phyloP scores from a whole-genome alignment of 2,797 vertebrate genomes.

The Sebastes matsubarae region DNA sequence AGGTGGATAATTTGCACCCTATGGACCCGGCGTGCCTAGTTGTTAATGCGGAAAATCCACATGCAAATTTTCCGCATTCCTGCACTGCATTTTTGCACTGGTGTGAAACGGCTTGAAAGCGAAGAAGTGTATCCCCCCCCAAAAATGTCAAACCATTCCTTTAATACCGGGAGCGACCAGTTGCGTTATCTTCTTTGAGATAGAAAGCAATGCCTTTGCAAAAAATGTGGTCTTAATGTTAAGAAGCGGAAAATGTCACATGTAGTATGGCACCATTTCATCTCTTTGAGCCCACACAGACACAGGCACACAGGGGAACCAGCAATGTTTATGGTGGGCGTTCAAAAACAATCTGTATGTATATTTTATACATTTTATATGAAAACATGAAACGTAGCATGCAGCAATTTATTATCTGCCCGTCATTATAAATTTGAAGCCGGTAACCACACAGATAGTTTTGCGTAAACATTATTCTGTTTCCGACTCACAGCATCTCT shows the following conservation, averaged over 20 bases:
- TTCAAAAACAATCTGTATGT: background rate
- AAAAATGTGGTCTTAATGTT: background rate
- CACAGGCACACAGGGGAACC: background rate
- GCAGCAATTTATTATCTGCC: background rate
- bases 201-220: background rate
- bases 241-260: background rate
- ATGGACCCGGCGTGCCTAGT: no score
- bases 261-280: background rate
- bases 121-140: background rate
- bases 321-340: background rate
- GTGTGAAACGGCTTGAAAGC: background rate
- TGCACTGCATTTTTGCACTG: no score
- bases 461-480: background rate
- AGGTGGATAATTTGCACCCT: no score
- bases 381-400: background rate
- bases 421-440: background rate
- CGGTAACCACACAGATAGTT: background rate
- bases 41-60: no score
- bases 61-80: no score
- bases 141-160: background rate
- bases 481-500: background rate
- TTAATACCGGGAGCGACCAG: background rate
- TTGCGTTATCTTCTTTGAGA: rapidly evolving
- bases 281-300: background rate
- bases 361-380: no score